phyloP scores from a whole-genome alignment of 2,797 vertebrate genomes.

The Adelosebastes latens region DNA sequence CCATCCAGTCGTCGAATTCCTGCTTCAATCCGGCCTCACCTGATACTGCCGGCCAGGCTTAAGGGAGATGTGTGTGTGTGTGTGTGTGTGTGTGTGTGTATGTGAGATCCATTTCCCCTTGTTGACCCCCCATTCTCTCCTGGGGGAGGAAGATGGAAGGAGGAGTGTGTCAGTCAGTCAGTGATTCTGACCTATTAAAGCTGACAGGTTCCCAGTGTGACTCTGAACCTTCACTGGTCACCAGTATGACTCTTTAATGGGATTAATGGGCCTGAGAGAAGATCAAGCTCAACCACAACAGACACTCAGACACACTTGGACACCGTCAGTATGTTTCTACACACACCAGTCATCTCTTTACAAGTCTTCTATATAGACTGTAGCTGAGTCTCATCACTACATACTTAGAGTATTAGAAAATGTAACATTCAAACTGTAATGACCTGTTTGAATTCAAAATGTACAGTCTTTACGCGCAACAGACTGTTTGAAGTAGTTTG shows the following conservation, averaged over 20 bases:
- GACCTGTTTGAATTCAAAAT: not conserved
- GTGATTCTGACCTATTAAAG: conserved; percentile 40
- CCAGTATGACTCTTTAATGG: conserved; percentile 47
- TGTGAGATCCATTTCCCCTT: conserved; percentile 20
- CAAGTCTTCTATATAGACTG: not conserved
- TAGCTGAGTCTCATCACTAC: not conserved
- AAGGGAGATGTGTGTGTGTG: not conserved
- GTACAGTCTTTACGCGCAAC: not conserved
- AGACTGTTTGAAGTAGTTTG: not conserved
- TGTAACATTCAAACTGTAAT: not conserved
- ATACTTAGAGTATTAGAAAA: not conserved
- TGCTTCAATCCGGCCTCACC: conserved; percentile 15
- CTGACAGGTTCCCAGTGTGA: conserved; percentile 63
- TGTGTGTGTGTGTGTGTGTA: not conserved
- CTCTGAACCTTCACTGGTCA: conserved; percentile 46
- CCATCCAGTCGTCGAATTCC: not conserved
- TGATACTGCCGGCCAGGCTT: conserved; percentile 10
- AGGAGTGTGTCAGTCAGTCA: conserved; percentile 26
- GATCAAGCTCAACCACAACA: not conserved
- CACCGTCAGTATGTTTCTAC: not conserved
- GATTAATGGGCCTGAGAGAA: conserved; percentile 45
- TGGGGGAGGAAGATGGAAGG: not conserved
- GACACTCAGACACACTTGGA: not conserved
- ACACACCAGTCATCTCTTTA: not conserved
- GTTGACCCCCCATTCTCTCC: not conserved